Conservation (phyloP, 2,888 invertebrate species). For the Apamea sordens region DNA sequence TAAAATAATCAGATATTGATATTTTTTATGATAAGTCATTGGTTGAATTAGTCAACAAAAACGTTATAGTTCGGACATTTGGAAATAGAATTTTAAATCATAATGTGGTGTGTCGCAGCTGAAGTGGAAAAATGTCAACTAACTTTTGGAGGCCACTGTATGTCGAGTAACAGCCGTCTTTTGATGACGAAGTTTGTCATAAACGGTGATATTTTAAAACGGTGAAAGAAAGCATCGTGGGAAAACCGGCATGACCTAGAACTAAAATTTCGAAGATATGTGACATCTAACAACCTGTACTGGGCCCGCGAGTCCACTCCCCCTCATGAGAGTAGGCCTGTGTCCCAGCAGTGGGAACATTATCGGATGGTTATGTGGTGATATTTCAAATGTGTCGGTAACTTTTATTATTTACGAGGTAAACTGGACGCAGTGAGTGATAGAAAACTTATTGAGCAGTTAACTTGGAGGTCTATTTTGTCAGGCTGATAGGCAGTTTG, state of each 20-base stretch:
- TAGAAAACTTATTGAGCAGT: background rate
- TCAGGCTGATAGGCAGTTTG: background rate
- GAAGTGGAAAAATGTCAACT: background rate
- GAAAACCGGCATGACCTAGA: too few species aligned
- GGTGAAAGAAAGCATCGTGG: too few species aligned
- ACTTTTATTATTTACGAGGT: background rate
- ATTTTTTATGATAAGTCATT: background rate
- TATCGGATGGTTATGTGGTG: too few species aligned
- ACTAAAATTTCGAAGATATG: too few species aligned
- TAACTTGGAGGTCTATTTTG: background rate
- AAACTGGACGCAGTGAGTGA: background rate
- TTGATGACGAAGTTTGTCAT: background rate
- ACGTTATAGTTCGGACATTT: background rate
- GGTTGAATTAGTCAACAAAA: background rate
- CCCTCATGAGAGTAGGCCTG: too few species aligned
- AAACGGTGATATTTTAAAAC: background rate
- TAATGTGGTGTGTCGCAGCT: background rate
- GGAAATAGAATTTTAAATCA: background rate
- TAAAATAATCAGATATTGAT: background rate
- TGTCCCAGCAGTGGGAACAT: too few species aligned
- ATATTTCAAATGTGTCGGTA: background rate
- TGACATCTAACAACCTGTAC: too few species aligned
- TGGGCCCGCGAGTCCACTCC: too few species aligned
- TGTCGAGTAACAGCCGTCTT: background rate
- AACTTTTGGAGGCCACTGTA: background rate